These are phyloP conservation scores for Erethizon dorsatum DNA, from an alignment of 2,797 vertebrate genomes.

Conservation along the genomic window DNA sequence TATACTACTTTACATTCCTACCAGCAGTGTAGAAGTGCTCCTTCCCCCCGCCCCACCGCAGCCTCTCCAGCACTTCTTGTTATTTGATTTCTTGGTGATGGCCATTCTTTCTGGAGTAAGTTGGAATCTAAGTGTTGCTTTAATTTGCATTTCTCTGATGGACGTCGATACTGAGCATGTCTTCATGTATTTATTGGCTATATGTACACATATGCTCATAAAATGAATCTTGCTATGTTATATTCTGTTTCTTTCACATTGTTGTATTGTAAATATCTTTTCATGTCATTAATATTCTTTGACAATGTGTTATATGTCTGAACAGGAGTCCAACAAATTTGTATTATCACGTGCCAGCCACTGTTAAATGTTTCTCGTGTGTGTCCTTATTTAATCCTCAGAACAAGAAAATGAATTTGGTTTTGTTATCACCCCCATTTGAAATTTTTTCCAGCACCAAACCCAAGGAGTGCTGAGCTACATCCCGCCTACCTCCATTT, in stretches of 20 bases:
- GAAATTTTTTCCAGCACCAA: not conserved
- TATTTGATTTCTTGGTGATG: not conserved
- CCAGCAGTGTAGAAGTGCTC: not conserved
- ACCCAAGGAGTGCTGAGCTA: not conserved
- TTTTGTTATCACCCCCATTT: not conserved
- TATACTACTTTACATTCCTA: not conserved
- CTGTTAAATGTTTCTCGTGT: not conserved
- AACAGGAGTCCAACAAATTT: not conserved
- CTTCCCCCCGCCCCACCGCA: not conserved
- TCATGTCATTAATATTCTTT: not conserved
- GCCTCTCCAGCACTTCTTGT: not conserved
- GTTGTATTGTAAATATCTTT: not conserved
- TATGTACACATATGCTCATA: not conserved
- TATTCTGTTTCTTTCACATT: not conserved
- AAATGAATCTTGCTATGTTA: not conserved
- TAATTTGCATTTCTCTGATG: not conserved
- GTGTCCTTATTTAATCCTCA: constrained; percentile 1
- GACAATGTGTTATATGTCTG: not conserved
- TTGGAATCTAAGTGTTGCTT: not conserved
- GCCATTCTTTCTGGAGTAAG: not conserved
- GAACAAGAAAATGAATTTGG: not conserved
- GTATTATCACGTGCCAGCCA: not conserved
- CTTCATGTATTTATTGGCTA: not conserved
- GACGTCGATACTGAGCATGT: not conserved
- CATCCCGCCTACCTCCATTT: not conserved